Evolutionary conservation across 2,888 invertebrate genomes (phyloP).

Genomic region (Chloroclystis v-ata): DNA sequence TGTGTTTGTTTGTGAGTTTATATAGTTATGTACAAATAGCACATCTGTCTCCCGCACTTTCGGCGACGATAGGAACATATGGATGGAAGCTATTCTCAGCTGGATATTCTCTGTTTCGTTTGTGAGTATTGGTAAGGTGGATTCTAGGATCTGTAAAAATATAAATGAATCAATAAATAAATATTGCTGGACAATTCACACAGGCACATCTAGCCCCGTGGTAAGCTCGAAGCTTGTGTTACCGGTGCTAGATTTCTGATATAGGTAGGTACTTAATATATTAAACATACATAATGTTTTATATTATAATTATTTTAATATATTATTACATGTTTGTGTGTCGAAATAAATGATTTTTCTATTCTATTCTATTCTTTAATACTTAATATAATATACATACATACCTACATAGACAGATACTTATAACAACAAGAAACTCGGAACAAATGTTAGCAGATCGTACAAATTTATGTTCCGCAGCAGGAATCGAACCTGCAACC

Average conservation of each 20-base stretch:
- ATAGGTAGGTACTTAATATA: too few relatives aligned
- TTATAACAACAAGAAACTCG: too few relatives aligned
- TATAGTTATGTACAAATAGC: constrained; percentile 83
- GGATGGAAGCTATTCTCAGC: constrained; percentile 81
- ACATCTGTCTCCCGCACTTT: constrained; percentile 82
- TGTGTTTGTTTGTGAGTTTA: constrained; percentile 78
- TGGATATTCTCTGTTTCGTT: constrained; percentile 82
- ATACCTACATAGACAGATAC: too few relatives aligned
- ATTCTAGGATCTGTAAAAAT: constrained; percentile 65
- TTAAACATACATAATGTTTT: too few relatives aligned
- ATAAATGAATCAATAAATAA: neutral
- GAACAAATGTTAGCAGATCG: too few relatives aligned
- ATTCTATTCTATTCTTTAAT: too few relatives aligned
- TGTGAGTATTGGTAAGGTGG: constrained; percentile 81
- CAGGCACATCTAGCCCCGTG: neutral
- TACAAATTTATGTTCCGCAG: too few relatives aligned
- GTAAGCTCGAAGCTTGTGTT: neutral
- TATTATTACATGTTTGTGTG: too few relatives aligned
- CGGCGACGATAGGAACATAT: constrained; percentile 75
- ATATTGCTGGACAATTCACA: neutral
- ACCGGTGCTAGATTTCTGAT: neutral
- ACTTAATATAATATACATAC: too few relatives aligned
- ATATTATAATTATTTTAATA: too few relatives aligned
- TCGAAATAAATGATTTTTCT: too few relatives aligned
- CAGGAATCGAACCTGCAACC: too few relatives aligned